Conservation (phyloP, 2,888 invertebrate species). For the Eupithecia insigniata region DNA sequence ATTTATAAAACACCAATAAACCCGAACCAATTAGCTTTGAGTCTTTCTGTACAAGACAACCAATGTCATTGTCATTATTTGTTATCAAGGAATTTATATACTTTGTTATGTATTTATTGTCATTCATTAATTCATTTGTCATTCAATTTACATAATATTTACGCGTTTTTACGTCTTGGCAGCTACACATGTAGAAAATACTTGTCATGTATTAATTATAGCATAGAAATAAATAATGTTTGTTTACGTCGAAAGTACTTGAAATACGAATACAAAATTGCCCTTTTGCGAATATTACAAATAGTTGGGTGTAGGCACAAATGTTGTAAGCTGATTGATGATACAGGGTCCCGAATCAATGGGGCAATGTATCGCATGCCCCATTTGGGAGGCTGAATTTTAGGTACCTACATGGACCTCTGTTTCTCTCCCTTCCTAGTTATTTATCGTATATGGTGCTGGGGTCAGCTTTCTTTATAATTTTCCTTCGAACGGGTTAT, state of each 20-base stretch:
- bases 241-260: constrained; percentile 10
- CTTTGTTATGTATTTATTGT: no score
- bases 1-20: no score
- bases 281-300: neutral
- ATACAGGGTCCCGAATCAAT: neutral
- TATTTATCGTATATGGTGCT: no score
- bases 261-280: constrained; percentile 8
- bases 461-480: neutral
- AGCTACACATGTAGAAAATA: constrained; percentile 12
- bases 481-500: no score
- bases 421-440: no score
- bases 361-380: neutral
- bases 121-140: neutral
- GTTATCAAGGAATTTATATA: no score
- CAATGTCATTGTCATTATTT: no score
- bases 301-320: neutral
- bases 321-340: neutral
- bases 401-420: no score
- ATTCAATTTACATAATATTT: neutral
- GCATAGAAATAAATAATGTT: neutral
- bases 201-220: constrained; percentile 13
- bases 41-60: no score
- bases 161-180: neutral
- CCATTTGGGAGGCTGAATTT: neutral
- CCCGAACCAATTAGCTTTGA: no score